phyloP scores from a whole-genome alignment of 2,113 vertebrate genomes.

The Anhinga rufa region DNA sequence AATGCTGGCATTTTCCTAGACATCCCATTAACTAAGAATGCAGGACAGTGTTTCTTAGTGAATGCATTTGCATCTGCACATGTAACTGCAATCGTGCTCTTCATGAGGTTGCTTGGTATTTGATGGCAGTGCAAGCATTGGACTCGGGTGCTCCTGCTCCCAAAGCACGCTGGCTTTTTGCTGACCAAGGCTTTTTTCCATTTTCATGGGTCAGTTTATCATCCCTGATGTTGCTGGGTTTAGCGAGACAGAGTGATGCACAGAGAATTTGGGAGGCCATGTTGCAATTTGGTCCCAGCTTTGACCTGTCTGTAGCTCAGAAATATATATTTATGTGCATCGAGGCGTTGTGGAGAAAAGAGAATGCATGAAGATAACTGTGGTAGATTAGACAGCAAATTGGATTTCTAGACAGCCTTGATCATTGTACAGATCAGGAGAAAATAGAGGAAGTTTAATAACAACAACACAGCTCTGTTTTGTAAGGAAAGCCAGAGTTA shows the following conservation, averaged over 20 bases:
- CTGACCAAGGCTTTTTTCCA: background rate
- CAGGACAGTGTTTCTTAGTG: background rate
- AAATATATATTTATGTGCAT: background rate
- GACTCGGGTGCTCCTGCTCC: background rate
- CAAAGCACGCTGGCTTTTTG: background rate
- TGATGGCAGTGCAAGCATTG: background rate
- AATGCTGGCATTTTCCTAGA: background rate
- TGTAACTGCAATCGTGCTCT: background rate
- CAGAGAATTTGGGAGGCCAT: background rate
- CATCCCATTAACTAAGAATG: background rate
- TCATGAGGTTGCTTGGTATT: background rate
- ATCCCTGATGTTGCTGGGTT: background rate
- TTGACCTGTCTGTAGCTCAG: background rate
- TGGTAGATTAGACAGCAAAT: background rate
- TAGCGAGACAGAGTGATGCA: background rate
- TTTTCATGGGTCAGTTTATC: background rate
- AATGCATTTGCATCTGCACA: background rate
- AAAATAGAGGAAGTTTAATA: conserved; percentile 41
- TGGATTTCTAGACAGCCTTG: conserved; percentile 4
- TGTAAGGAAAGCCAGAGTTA: conserved; percentile 14
- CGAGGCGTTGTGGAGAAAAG: background rate
- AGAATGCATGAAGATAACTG: background rate
- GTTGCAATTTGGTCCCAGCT: background rate
- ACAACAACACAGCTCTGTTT: background rate
- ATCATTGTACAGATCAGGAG: background rate